Evolutionary conservation across 2,113 vertebrate genomes (phyloP), one percentile per base, ranked within the genome.

Genomic region (Pungitius pungitius): DNA sequence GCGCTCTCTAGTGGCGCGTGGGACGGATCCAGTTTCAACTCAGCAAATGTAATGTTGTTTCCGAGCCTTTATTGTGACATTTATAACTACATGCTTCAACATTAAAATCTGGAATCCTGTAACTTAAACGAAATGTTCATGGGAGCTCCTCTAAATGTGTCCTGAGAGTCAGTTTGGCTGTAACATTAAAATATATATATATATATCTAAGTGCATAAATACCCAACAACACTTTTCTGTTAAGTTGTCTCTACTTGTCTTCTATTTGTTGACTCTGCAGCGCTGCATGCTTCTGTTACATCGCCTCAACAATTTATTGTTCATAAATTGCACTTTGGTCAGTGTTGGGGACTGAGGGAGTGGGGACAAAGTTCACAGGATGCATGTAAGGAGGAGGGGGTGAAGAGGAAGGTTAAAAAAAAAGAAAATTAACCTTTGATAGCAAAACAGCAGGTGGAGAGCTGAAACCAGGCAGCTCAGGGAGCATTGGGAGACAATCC

Each of bases 321-420:
- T 84, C 75, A 88, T 82, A 87, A 83, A 81, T 42, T 91, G 92
- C 74, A 91, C 92, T 94, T 93, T 94, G 90, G 76, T 78, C 91
- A 57, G 66, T 78, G 84, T 78, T 75, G 70, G 80, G 89, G 78
- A 84, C 82, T 69, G 89, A 92, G 87, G 67, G 83, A 91, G 90
- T 35, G 74, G 69, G 92, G 89, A 88, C 92, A 94, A 94, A 94
- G 94, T 94, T 94, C 94, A 91, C 87, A 80, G 81, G 82, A 77
- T 78, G 73, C 84, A 68, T 52, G 66, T 84, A 83, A 84, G 89
- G 82, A 88, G 89, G 87, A 82, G 84, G 85, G 83, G 90, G 88
- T 81, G 84, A 88, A 88, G 40, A 81, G 87, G 89, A 77, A 87
- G 82, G 85, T 80, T 85, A 73, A 78, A 87, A 90, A 92, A 85